Base-by-base conservation (phyloP, 2,113 vertebrate genomes). In the Notothenia coriiceps region DNA sequence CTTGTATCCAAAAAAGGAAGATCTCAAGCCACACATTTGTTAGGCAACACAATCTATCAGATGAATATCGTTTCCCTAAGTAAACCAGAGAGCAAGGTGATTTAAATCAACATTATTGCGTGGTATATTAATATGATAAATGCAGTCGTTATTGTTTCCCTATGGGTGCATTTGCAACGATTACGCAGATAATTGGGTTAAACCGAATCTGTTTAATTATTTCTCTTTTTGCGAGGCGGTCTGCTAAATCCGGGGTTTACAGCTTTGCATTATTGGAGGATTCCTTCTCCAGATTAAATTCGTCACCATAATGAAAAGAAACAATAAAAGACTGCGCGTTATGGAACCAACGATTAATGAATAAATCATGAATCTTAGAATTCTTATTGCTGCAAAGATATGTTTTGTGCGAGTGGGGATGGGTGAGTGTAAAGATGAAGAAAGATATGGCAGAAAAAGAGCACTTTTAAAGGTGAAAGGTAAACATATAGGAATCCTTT, bases 181-280 rank as follows among this genome's bases (percentile, higher is more conserved):
- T 84, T 74, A 72, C 71, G 47, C 80, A 83, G 66, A 75, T 88
- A 83, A 88, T 82, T 89, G 56, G 82, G 63, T 82, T 68, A 79
- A 87, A 82, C 66, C 69, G 47, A 59, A 82, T 81, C 63, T 70
- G 20, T 80, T 86, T 63, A 77, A 83, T 87, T 77, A 52, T 85
- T 83, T 72, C 49, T 79, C 55, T 70, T 64, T 47, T 64, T 54
- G 43, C 64, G 56, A 44, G 47, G 70, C n/a, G 61, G 43, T 74
- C 60, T 68, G 52, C 15, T 40, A 81, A 92, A 89, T 89, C 80
- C 70, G 35, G 44, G 67, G 50, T 82, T 86, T 78, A 56, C 62
- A 73, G 68, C 43, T 86, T 71, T 60, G 69, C 62, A 33, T 83
- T 79, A 68, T 84, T 85, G 60, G 62, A 60, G 62, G 74, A 85